These are phyloP conservation scores for Litoditis marina DNA, from an alignment of 2,888 invertebrate species.

Conservation along the genomic window DNA sequence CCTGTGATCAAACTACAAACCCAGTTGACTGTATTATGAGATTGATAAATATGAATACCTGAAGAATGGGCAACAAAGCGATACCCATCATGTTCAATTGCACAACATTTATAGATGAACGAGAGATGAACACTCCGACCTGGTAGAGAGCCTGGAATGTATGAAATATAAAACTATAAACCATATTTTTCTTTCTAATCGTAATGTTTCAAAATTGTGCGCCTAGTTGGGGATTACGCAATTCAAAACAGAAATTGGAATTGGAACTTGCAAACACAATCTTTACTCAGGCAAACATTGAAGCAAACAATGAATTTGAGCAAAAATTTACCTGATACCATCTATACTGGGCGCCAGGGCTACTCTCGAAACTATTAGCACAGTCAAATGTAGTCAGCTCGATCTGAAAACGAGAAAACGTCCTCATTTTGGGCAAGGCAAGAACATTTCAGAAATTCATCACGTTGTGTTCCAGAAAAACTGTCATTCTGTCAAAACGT, in stretches of 20 bases:
- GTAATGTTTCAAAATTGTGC: background rate
- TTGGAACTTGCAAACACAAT: background rate
- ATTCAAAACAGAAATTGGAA: too few species aligned
- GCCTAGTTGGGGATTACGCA: too few species aligned
- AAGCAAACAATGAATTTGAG: background rate
- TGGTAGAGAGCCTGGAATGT: constrained; percentile 29
- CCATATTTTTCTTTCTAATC: background rate
- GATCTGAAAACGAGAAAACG: constrained; percentile 67
- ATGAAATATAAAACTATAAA: background rate
- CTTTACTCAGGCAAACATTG: background rate
- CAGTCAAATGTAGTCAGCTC: constrained; percentile 73
- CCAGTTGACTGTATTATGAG: too few species aligned
- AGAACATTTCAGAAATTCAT: too few species aligned
- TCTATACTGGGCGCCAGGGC: constrained; percentile 70
- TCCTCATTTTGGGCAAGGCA: too few species aligned
- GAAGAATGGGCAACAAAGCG: constrained; percentile 11
- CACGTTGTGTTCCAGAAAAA: background rate
- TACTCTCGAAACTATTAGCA: constrained; percentile 35
- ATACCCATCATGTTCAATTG: constrained; percentile 17
- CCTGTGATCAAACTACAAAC: too few species aligned
- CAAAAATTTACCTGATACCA: constrained; percentile 72
- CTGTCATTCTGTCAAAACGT: constrained; percentile 57
- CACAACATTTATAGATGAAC: constrained; percentile 39
- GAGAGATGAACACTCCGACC: constrained; percentile 45
- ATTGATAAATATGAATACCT: constrained; percentile 5